These are phyloP conservation scores for Poecilia latipinna DNA, from an alignment of 2,113 vertebrate species.

Conservation along the genomic window DNA sequence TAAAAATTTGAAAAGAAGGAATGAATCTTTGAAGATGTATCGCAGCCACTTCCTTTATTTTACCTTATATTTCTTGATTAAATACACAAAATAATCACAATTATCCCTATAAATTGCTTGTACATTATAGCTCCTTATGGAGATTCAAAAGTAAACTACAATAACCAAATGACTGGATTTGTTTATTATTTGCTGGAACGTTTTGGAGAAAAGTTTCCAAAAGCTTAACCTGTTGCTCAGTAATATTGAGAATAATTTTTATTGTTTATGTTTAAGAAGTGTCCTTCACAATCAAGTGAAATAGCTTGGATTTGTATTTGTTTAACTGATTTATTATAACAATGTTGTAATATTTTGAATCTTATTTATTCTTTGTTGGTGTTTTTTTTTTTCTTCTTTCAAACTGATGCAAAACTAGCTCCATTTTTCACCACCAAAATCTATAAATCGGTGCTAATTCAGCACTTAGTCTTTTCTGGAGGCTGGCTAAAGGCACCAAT, in stretches of 20 bases:
- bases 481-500: not conserved
- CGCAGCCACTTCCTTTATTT: not conserved
- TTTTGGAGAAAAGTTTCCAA: not conserved
- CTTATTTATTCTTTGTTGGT: too few relatives aligned
- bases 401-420: not conserved
- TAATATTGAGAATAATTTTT: not conserved
- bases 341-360: too few relatives aligned
- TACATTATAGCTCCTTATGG: conserved; percentile 7
- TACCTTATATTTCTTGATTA: not conserved
- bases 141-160: conserved; percentile 9
- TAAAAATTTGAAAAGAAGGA: not conserved
- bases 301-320: too few relatives aligned
- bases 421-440: too few relatives aligned
- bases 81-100: not conserved
- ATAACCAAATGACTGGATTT: not conserved
- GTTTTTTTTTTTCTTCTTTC: too few relatives aligned
- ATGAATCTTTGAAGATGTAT: not conserved
- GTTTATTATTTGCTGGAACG: conserved; percentile 1
- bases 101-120: not conserved
- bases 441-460: not conserved
- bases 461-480: not conserved
- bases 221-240: not conserved
- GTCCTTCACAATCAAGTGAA: not conserved
- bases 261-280: not conserved
- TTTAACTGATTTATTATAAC: too few relatives aligned